Evolutionary conservation across 1,140 invertebrate species (phyloP), one percentile per base, ranked within the genome.

Genomic region (Drosophila pectinifera): DNA sequence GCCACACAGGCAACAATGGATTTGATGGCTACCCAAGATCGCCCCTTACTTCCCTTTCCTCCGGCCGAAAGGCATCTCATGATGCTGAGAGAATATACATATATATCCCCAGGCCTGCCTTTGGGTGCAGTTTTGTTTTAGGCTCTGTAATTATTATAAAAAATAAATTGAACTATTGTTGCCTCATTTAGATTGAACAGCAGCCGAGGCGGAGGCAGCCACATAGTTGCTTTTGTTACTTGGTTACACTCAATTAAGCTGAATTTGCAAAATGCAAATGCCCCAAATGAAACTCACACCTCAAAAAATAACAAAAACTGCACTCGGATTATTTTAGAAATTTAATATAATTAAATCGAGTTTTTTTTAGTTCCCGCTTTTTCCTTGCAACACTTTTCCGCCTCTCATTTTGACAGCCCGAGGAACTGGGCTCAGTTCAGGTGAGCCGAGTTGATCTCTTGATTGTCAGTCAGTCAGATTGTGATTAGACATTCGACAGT

Each of bases 141-240:
- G 55, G 68, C 76, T 77, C 43, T 89, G 55, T 89, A 89, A 89
- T 89, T 89, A 89, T 78, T 90, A 75, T 90, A 84, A 89, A 83
- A 89, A 89, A 89, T 88, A 88, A 90, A 90, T 89, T 89, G 76
- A 89, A 90, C 84, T 89, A 89, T 90, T 89, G 85, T 89, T 89
- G 84, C 84, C 73, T 65, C 76, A 89, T 78, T 88, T 88, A 69
- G 67, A 85, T 70, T 67, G 61, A 73, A 81, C 70, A 68, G 63
- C 48, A 1, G 46, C 46, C 28, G 43, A 20, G 53, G 34, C 58
- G 14, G 46, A 18, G 16, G 18, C 61, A 18, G 49, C 58, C 70
- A 83, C 78, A 88, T 69, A 82, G 84, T 73, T 80, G 84, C 84
- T 89, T 88, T 88, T 89, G 85, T 81, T 81, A 28, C 69, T 74